Conservation (phyloP, 2,797 vertebrate species). For the Parauchenoglanis punctatus region DNA sequence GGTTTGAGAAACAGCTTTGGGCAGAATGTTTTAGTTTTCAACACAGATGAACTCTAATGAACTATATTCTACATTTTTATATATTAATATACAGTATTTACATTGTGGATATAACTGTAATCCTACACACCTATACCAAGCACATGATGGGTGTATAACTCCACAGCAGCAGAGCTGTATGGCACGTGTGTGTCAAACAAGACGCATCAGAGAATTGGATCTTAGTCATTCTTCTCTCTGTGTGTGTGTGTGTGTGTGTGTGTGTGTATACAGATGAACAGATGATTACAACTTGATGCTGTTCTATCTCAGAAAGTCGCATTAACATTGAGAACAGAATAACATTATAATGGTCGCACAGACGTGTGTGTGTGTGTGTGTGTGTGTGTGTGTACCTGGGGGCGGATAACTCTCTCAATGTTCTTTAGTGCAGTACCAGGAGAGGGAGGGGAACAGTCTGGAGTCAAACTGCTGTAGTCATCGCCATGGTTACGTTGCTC, state of each 20-base stretch:
- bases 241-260: neutral
- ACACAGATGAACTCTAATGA: neutral
- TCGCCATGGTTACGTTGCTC: conserved; percentile 91
- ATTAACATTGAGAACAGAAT: conserved; percentile 48
- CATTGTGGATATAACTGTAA: neutral
- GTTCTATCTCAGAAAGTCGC: conserved; percentile 45
- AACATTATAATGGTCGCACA: conserved; percentile 60
- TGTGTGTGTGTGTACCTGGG: conserved; percentile 80
- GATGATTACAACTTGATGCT: conserved; percentile 34
- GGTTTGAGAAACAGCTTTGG: neutral
- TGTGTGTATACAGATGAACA: conserved; percentile 31
- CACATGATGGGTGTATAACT: neutral
- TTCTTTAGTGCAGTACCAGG: conserved; percentile 97
- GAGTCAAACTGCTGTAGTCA: conserved; percentile 91
- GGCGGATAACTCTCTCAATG: conserved; percentile 98
- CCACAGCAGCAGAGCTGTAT: neutral
- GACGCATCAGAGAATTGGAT: neutral
- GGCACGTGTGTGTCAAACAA: neutral
- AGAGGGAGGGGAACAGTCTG: conserved; percentile 97
- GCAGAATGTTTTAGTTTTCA: neutral
- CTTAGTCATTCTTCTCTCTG: neutral
- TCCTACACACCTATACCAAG: neutral
- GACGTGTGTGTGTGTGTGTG: conserved; percentile 31
- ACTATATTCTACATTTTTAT: neutral
- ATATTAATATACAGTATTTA: neutral